Conservation (phyloP, 92 coral and sea anemone species). For the Scolanthus callimorphus region DNA sequence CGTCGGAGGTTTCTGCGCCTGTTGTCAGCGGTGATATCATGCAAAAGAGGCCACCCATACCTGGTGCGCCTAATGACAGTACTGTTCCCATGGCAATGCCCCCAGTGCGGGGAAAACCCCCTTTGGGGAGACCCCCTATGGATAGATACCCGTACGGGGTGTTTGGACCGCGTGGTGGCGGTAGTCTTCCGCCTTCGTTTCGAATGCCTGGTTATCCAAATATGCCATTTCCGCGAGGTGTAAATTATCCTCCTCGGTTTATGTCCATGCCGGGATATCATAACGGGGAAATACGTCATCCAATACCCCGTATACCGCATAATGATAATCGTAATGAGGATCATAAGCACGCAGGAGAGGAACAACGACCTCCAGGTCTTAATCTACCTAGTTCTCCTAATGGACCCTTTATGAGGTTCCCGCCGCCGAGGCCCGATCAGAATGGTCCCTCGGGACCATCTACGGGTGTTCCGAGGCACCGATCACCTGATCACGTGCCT, state of each 20-base stretch:
- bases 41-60: conserved; percentile 53
- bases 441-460: background rate
- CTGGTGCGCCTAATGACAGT: conserved; percentile 46
- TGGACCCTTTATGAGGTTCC: conserved; percentile 9
- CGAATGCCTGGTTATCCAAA: background rate
- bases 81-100: conserved; percentile 7
- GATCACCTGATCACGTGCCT: background rate
- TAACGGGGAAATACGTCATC: conserved; percentile 22
- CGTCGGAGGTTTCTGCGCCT: conserved; percentile 71
- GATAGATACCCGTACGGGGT: conserved; percentile 22
- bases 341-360: background rate
- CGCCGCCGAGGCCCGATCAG: background rate
- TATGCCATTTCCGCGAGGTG: background rate
- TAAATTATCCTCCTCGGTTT: conserved; percentile 7
- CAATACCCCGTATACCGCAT: conserved; percentile 3
- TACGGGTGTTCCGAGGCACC: background rate
- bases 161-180: conserved; percentile 15
- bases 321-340: no score
- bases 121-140: conserved; percentile 4
- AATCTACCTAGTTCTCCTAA: conserved; percentile 5
- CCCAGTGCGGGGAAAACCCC: conserved; percentile 3
- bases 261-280: conserved; percentile 9
- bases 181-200: background rate
- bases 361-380: background rate
- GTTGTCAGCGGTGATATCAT: background rate